These are phyloP conservation scores for Neoaliturus tenellus DNA, from an alignment of 2,888 invertebrate genomes.

Conservation along the genomic window DNA sequence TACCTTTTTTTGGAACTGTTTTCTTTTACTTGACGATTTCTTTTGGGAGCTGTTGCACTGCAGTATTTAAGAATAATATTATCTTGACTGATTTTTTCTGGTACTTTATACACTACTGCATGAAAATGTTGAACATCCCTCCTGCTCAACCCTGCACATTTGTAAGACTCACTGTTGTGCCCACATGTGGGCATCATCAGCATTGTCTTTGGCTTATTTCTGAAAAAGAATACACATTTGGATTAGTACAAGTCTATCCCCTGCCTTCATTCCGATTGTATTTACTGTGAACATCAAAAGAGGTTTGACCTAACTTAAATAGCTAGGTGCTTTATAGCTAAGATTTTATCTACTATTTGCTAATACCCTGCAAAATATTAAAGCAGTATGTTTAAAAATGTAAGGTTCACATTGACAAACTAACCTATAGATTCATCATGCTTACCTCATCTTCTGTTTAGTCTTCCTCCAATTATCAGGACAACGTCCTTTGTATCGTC, in stretches of 20 bases:
- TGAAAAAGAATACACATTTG: conserved; percentile 34
- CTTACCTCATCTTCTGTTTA: conserved; percentile 44
- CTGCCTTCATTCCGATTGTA: neutral
- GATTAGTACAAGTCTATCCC: neutral
- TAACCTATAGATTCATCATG: neutral
- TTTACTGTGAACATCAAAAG: neutral
- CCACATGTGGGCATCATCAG: conserved; percentile 44
- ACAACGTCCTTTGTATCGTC: neutral
- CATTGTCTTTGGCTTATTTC: conserved; percentile 29
- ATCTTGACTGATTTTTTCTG: conserved; percentile 47
- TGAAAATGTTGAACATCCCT: conserved; percentile 49
- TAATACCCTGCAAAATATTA: neutral
- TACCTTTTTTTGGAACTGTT: conserved; percentile 53
- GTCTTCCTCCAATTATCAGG: conserved; percentile 39
- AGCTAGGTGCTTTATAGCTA: neutral
- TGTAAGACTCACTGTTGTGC: conserved; percentile 30
- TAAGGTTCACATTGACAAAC: neutral
- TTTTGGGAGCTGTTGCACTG: neutral
- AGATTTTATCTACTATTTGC: neutral
- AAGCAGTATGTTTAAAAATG: neutral
- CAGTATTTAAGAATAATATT: conserved; percentile 47
- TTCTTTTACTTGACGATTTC: conserved; percentile 36
- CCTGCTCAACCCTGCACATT: conserved; percentile 12
- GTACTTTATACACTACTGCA: conserved; percentile 1
- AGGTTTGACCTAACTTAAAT: neutral